A percentile compares a stretch with the other conserved stretches of the same genome.
Evolutionary conservation across 2,113 vertebrate species (phyloP).

Genomic region (Bothrops jararaca): DNA sequence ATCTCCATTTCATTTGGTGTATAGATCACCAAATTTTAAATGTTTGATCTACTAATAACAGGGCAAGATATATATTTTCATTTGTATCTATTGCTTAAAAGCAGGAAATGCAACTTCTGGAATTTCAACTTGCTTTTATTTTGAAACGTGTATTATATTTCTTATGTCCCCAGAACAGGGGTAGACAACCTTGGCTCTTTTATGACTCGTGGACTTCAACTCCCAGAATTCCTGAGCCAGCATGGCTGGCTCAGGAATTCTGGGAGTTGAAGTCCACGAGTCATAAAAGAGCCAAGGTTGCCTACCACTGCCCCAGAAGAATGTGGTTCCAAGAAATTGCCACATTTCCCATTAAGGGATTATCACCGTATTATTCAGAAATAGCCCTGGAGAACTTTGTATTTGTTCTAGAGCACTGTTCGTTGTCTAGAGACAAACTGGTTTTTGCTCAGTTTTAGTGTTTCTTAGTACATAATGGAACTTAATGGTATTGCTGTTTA

Average conservation of each 20-base stretch:
- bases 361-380: neutral
- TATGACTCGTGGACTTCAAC: too few relatives aligned
- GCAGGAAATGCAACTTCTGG: neutral
- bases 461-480: neutral
- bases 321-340: neutral
- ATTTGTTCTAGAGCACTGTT: neutral
- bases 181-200: too few relatives aligned
- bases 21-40: neutral
- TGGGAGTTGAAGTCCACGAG: too few relatives aligned
- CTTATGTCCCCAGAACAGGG: neutral
- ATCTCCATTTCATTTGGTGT: neutral
- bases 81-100: neutral
- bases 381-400: neutral
- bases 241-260: too few relatives aligned
- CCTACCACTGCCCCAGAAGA: too few relatives aligned
- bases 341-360: neutral
- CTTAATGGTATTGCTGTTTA: neutral
- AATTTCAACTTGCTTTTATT: neutral
- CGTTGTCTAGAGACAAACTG: neutral
- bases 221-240: too few relatives aligned
- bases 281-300: too few relatives aligned
- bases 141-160: neutral
- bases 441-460: neutral
- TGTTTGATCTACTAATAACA: neutral
- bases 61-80: neutral